phyloP scores from a whole-genome alignment of 1,140 invertebrate genomes.

The Maniola jurtina region DNA sequence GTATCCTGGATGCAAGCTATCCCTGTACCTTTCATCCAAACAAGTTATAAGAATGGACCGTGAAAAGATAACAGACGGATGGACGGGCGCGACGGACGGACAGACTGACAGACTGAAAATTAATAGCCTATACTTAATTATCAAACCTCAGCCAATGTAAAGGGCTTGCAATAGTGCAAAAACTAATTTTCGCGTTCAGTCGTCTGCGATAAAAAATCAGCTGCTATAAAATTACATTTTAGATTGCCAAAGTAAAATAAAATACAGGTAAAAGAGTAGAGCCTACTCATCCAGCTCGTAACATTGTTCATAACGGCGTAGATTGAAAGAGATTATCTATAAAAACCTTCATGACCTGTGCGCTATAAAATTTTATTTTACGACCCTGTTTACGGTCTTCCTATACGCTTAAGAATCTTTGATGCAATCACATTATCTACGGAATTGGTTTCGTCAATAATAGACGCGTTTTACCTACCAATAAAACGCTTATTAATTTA shows the following conservation, averaged over 20 bases:
- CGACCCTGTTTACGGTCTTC: constrained; percentile 23
- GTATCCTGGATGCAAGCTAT: no score
- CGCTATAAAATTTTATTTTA: constrained; percentile 27
- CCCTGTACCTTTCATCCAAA: no score
- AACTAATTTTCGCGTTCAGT: no score
- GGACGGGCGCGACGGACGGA: no score
- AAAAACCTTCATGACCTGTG: constrained; percentile 25
- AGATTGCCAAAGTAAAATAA: not conserved
- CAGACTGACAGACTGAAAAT: not conserved
- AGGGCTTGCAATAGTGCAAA: no score
- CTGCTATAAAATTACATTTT: not conserved
- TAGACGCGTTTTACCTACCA: no score
- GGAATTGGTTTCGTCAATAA: not conserved
- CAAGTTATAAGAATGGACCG: no score
- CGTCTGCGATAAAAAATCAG: no score
- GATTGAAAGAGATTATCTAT: constrained; percentile 30
- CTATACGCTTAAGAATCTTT: constrained; percentile 18
- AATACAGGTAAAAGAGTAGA: not conserved
- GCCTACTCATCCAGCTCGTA: not conserved
- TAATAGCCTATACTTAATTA: no score
- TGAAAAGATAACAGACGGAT: no score
- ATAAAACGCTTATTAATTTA: no score
- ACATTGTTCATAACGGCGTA: constrained; percentile 15
- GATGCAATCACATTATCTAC: constrained; percentile 9
- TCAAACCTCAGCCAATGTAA: no score